Conservation (phyloP, 1,140 invertebrate genomes). For the Leptonema lineaticorne region DNA sequence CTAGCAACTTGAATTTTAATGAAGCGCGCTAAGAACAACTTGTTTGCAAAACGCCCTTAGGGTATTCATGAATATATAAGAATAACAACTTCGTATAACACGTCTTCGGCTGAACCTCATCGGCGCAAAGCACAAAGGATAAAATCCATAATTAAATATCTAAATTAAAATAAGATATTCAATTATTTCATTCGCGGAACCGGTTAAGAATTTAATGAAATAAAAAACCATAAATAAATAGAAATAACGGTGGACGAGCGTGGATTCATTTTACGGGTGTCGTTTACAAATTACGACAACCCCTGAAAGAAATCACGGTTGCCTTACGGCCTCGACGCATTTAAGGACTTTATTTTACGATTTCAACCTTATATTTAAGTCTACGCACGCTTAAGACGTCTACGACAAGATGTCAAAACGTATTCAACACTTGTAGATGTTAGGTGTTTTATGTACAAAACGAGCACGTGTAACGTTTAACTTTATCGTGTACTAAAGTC, state of each 20-base stretch:
- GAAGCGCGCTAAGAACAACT: slow-evolving; percentile 5
- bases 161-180: too few relatives aligned
- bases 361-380: slow-evolving; percentile 10
- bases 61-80: slow-evolving; percentile 16
- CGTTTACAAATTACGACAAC: slow-evolving; percentile 38
- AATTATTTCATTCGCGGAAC: too few relatives aligned
- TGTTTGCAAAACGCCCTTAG: neutral
- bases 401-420: slow-evolving; percentile 14
- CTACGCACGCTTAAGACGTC: slow-evolving; percentile 13
- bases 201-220: too few relatives aligned
- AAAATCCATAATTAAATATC: too few relatives aligned
- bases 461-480: neutral
- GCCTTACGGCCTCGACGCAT: slow-evolving; percentile 29
- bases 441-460: slow-evolving; percentile 2
- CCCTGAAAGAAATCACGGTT: slow-evolving; percentile 35
- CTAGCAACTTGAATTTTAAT: slow-evolving; percentile 5
- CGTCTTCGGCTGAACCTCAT: too few relatives aligned
- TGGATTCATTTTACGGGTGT: too few relatives aligned
- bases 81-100: neutral
- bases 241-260: too few relatives aligned
- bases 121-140: too few relatives aligned
- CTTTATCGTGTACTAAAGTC: slow-evolving; percentile 1
- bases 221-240: too few relatives aligned
- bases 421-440: neutral
- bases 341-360: slow-evolving; percentile 38